Evolutionary conservation across 2,113 vertebrate genomes (phyloP).

Genomic region (Calcarius ornatus): DNA sequence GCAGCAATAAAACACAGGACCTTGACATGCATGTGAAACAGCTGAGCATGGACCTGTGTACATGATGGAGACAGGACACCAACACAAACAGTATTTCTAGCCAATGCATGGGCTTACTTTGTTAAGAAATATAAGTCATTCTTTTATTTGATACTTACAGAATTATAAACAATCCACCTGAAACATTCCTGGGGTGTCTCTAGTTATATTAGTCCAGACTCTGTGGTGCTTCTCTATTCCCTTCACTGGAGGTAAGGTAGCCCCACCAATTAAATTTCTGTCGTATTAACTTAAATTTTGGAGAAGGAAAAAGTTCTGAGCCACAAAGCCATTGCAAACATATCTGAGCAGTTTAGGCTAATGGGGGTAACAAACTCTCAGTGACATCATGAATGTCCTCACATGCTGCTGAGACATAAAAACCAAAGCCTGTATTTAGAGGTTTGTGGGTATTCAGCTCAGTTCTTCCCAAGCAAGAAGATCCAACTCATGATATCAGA

Average conservation of each 20-base stretch:
- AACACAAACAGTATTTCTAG: background rate
- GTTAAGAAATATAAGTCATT: background rate
- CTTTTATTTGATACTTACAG: background rate
- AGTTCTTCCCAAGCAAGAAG: slow-evolving; percentile 37
- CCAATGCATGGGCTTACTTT: background rate
- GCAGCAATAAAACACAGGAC: background rate
- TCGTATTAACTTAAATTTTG: background rate
- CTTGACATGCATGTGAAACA: background rate
- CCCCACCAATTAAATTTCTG: background rate
- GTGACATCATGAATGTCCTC: slow-evolving; percentile 8
- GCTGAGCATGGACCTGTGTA: background rate
- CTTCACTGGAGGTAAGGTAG: background rate
- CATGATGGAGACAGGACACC: background rate
- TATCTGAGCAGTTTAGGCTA: background rate
- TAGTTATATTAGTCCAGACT: background rate
- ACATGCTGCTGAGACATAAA: slow-evolving; percentile 17
- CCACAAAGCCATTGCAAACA: slow-evolving; percentile 47
- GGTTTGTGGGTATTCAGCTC: slow-evolving; percentile 52
- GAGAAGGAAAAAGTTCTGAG: background rate
- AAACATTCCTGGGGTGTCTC: background rate
- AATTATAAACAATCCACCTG: background rate
- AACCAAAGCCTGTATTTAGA: slow-evolving; percentile 43
- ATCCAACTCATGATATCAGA: background rate
- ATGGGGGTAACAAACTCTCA: background rate
- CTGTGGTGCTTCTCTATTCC: background rate